Base-by-base conservation (phyloP, 2,797 vertebrate genomes). In the Sebastes elongatus region DNA sequence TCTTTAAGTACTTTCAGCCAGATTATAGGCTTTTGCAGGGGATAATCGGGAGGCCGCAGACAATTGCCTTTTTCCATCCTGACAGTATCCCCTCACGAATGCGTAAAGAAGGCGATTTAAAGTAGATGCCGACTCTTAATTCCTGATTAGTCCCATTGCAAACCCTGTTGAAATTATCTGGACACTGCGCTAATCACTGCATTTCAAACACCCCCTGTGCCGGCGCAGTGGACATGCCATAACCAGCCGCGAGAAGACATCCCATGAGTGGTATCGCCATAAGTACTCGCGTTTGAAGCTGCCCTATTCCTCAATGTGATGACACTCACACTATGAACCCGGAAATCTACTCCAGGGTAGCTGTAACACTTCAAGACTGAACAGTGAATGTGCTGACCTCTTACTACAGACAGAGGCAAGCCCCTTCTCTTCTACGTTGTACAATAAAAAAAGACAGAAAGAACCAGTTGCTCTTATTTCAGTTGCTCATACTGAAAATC, bases 11-110 rank as follows among this genome's bases (percentile, higher is more conserved):
- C 92, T 92, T 96, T 93, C 72, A 86, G 86, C 71, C 95, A 97
- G 96, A 97, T 97, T 97, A 97, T 94, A 93, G 96, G 95, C 96
- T 97, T 97, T 95, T 96, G 95, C 93, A 88, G 80, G 87, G 94
- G 96, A 97, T 97, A 97, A 97, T 97, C 95, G 92, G 88, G 93
- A 91, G 91, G 93, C 93, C 71, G 83, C 94, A 96, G 96, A 96
- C 96, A 97, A 97, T 97, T 97, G 96, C 94, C 95, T 97, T 92
- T 96, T 96, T 91, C 78, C 86, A 91, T 93, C 89, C 90, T 91
- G 92, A 96, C 96, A 90, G 93, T 97, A 96, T 96, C 92, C 93
- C 88, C 92, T 89, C 89, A 89, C 89, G 83, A 93, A 93, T 61
- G 87, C 74, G 88, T 90, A 95, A 95, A 93, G 86, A 88, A 93